Evolutionary conservation across 2,113 vertebrate genomes (phyloP).

Genomic region (Riparia riparia): DNA sequence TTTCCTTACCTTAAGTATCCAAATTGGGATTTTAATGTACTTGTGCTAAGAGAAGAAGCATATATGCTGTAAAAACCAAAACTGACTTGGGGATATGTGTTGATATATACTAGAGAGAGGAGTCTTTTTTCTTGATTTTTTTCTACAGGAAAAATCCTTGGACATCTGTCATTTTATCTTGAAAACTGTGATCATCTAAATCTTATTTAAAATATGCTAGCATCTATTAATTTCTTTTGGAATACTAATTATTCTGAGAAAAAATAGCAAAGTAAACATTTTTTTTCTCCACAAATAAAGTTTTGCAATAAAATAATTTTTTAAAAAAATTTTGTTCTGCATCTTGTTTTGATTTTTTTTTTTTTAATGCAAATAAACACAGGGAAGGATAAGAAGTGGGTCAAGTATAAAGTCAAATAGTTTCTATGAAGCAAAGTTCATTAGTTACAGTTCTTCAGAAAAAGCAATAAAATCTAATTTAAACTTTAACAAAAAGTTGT

Average conservation of each 20-base stretch:
- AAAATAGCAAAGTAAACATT: neutral
- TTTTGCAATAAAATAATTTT: neutral
- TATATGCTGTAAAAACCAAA: neutral
- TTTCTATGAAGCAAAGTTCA: neutral
- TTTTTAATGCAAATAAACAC: neutral
- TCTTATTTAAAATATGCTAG: neutral
- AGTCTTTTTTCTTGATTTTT: neutral
- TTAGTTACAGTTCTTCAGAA: neutral
- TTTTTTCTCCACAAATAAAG: neutral
- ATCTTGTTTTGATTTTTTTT: neutral
- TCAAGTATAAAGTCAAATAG: neutral
- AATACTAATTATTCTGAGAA: neutral
- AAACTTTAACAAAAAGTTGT: neutral
- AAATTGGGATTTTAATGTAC: neutral
- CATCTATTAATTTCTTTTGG: neutral
- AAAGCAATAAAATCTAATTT: neutral
- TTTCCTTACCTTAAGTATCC: neutral
- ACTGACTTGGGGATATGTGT: neutral
- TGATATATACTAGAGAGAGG: neutral
- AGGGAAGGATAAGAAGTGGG: neutral
- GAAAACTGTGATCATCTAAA: neutral
- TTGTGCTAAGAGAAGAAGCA: neutral
- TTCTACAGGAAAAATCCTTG: neutral
- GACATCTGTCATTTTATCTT: neutral
- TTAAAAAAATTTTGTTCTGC: neutral